phyloP scores from a whole-genome alignment of 1,140 invertebrate genomes.

The Steinernema khuongi region DNA sequence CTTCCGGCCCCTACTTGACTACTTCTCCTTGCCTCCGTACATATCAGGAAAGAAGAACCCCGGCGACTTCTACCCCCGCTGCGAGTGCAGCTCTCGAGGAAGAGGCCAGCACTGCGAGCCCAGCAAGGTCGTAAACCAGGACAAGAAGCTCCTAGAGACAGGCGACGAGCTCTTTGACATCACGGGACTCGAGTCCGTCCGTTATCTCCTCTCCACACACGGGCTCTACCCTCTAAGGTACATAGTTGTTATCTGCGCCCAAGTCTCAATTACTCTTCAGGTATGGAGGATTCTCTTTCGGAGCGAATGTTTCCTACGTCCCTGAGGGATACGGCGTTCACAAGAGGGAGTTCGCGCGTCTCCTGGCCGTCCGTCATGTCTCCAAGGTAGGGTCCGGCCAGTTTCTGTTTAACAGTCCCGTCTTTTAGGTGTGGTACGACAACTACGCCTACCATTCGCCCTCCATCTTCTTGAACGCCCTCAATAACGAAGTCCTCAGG shows the following conservation, averaged over 20 bases:
- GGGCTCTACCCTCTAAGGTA: background rate
- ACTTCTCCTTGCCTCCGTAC: background rate
- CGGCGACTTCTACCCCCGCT: background rate
- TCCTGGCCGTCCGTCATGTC: background rate
- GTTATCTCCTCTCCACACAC: background rate
- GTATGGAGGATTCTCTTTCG: background rate
- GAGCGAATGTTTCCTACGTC: background rate
- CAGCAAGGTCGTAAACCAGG: background rate
- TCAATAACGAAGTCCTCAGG: background rate
- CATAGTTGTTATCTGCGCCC: background rate
- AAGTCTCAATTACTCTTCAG: background rate
- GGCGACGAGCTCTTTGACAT: background rate
- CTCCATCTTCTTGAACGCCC: background rate
- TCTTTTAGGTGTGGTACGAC: background rate
- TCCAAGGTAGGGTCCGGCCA: background rate
- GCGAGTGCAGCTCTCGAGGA: background rate
- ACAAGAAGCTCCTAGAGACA: background rate
- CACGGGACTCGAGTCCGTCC: background rate
- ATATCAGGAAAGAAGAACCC: background rate
- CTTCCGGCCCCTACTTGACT: background rate
- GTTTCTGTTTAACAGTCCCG: background rate
- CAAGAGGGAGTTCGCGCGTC: background rate
- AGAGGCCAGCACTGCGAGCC: background rate
- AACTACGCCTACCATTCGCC: background rate
- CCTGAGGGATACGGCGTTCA: background rate